Evolutionary conservation across 2,888 invertebrate genomes (phyloP), one percentile per base, ranked within the genome.

Genomic region (Volucella inflata): DNA sequence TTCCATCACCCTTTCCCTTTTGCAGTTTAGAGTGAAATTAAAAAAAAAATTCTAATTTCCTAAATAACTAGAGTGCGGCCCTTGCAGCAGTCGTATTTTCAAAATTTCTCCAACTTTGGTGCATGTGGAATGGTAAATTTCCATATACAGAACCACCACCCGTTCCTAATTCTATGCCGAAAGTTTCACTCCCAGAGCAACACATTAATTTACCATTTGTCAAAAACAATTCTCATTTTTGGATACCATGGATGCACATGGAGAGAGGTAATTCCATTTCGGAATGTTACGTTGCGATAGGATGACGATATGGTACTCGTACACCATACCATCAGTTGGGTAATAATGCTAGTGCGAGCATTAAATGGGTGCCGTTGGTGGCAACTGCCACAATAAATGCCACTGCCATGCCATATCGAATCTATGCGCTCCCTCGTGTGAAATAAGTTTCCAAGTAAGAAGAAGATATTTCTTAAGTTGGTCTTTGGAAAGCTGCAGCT

Each of bases 141-240:
- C 14, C 4, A 10, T 40, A 51, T 68, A 38, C 46, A 16, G 53
- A 38, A 11, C 21, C 17, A 10, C 10, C 44, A 40, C 30, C 30
- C 6, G 30, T 30, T 30, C 30, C 30, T 30, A 4, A 30, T 6
- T 12, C 10, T 14, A 14, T 10, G 14, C 51, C 59, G 67, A 72
- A 79, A 72, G 72, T 82, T 64, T 55, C 68, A 72, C 55, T 72
- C 50, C 57, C 82, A 21, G 21, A 55, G 16, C 50, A 74, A 74
- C 55, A 68, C 72, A 78, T 78, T 83, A 67, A 79, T 74, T 68
- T 53, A 70, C 68, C 38, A 62, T 81, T 70, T 83, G 83, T 83
- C 83, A 79, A 74, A 78, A 78, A 79, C 83, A 79, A 74, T 79
- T 81, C 64, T 57, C 75, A 59, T 70, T 72, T n/a, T 68, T 42